Base-by-base conservation (phyloP, 2,888 invertebrate species). In the Cylindroiulus punctatus region DNA sequence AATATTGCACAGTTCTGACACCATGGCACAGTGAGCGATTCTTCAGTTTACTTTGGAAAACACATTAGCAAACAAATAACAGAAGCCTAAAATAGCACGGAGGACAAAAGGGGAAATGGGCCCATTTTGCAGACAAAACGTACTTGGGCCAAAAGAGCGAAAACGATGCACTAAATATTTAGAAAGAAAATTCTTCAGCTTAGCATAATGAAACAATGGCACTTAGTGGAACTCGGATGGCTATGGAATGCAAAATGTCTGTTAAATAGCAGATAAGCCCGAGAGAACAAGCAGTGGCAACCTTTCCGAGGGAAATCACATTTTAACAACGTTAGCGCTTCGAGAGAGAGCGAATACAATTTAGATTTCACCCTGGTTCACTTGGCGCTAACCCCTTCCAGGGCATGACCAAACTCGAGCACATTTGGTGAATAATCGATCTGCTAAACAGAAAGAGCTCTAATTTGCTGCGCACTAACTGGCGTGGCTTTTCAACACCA, bases 181-280 rank as follows among this genome's bases (percentile, higher is more conserved):
- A 30, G 76, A 30, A 76, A 32, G 30, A 17, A 44, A 26, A 76
- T 76, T 14, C 30, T 76, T 3, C 12, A 30, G 30, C 76, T 30
- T 26, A 30, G 76, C 76, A 76, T 76, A 30, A 76, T 76, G 76
- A 76, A 76, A 76, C 76, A 76, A 76, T 76, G 76, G 76, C 76
- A 76, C 76, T 76, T 76, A 76, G 76, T 30, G 76, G 76, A 30
- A 30, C 76, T 76, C 17, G 76, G 12, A 14, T 30, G 76, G 14
- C 76, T 76, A 76, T 30, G 76, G 76, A 76, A 76, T 76, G 76
- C 76, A 30, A 76, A 76, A 76, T 76, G 76, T 76, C 76, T 76
- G 76, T 76, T 76, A 26, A 76, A 76, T 76, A 32, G 76, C 76
- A 76, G 76, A 76, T 76, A 76, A 76, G 76, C 76, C 30, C 30